Evolutionary conservation across 2,888 invertebrate species (phyloP).

Genomic region (Patella caerulea): DNA sequence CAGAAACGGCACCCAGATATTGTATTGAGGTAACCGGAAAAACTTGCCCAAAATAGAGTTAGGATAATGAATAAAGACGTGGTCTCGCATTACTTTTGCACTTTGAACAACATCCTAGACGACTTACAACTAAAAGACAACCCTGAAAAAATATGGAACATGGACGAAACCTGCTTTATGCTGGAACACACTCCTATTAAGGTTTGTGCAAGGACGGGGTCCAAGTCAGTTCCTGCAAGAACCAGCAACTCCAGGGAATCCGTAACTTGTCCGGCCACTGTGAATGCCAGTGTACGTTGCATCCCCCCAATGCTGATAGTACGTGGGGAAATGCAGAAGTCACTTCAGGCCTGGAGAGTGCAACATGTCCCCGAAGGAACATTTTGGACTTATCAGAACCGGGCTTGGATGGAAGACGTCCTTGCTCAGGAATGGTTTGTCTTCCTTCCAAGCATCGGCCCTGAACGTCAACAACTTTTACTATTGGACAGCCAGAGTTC

Average conservation of each 20-base stretch:
- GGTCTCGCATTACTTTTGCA: background rate
- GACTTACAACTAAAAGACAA: background rate
- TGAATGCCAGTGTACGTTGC: slow-evolving; percentile 25
- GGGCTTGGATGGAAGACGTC: slow-evolving; percentile 30
- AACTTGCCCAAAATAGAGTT: background rate
- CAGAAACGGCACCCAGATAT: background rate
- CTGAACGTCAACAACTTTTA: slow-evolving; percentile 22
- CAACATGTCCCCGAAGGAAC: background rate
- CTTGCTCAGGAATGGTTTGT: slow-evolving; percentile 32
- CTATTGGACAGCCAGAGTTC: slow-evolving; percentile 25
- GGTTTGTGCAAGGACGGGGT: slow-evolving; percentile 26
- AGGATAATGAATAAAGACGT: background rate
- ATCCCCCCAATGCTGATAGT: slow-evolving; percentile 31
- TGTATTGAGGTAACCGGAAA: background rate
- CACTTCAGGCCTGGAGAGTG: slow-evolving; percentile 23
- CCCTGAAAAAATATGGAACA: slow-evolving; percentile 34
- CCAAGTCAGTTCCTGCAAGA: slow-evolving; percentile 29
- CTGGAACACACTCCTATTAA: slow-evolving; percentile 27
- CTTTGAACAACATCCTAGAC: slow-evolving; percentile 1
- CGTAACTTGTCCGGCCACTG: slow-evolving; percentile 31
- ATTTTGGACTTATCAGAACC: background rate
- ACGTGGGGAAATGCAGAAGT: slow-evolving; percentile 28
- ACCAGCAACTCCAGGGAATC: slow-evolving; percentile 13
- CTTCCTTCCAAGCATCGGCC: slow-evolving; percentile 28
- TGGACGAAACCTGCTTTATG: slow-evolving; percentile 34